phyloP scores from a whole-genome alignment of 2,888 invertebrate genomes.

The Junonia oenone region DNA sequence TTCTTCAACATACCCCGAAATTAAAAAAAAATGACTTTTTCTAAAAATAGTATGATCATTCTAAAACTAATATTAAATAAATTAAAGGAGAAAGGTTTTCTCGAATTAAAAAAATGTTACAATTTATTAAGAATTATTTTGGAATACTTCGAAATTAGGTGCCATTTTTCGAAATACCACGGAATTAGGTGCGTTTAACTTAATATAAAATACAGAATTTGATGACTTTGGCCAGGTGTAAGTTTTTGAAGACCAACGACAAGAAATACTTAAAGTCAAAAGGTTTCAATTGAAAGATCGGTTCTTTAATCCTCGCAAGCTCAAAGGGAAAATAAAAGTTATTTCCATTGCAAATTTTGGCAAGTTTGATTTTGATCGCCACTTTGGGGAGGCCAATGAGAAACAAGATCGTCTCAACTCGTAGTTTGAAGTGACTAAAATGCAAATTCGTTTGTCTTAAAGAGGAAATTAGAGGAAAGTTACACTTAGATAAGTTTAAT shows the following conservation, averaged over 20 bases:
- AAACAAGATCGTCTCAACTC: constrained; percentile 40
- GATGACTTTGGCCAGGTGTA: too few species aligned
- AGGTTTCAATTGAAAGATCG: constrained; percentile 15
- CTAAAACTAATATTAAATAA: too few species aligned
- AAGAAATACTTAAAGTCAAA: background rate
- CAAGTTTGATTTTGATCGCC: constrained; percentile 49
- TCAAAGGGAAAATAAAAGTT: constrained; percentile 63
- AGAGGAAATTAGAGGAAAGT: constrained; percentile 55
- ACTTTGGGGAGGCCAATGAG: constrained; percentile 44
- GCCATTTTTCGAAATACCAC: too few species aligned
- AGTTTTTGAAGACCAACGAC: background rate
- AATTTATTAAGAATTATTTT: too few species aligned
- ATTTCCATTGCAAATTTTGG: constrained; percentile 49
- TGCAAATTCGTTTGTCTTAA: constrained; percentile 35
- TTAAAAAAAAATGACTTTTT: too few species aligned
- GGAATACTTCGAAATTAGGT: too few species aligned
- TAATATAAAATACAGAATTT: too few species aligned
- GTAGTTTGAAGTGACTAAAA: constrained; percentile 41
- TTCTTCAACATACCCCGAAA: too few species aligned
- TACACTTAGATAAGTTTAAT: constrained; percentile 37
- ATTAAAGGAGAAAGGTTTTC: too few species aligned
- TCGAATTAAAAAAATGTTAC: too few species aligned
- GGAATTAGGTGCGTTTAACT: too few species aligned
- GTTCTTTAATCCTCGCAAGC: constrained; percentile 47
- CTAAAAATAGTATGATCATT: too few species aligned